Base-by-base conservation (phyloP, 2,888 invertebrate genomes). In the Hypomecis atomaria region DNA sequence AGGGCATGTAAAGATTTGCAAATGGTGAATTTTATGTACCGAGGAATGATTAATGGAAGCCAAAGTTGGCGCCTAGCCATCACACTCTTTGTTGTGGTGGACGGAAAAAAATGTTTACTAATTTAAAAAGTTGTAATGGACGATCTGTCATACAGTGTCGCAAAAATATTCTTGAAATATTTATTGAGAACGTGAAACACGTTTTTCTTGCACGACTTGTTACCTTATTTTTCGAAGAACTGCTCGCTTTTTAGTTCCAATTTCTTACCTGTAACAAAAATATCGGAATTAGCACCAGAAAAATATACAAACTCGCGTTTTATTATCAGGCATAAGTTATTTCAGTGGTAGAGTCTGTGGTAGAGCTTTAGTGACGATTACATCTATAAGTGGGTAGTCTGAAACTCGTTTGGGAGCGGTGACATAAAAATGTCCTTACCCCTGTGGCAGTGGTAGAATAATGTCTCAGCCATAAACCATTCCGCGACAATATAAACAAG, bases 11-110 rank as follows among this genome's bases (percentile, higher is more conserved):
- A 73, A 72, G 78, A 79, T 83, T 84, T 85, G 82, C 82, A 82
- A 83, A 83, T 80, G 79, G 78, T 74, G 71, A 76, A 76, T 78
- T 83, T 78, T 81, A 81, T 78, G 80, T 81, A 79, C 77, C 76
- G 72, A 71, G 75, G 79, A 81, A 86, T 89, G 89, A 89, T 89
- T 84, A 84, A 89, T 88, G 79, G 78, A 73, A 67, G 74, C 71
- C 65, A 79, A 80, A 81, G 71, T 88, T 89, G 89, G 89, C 88
- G 69, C 67, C 36, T 64, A 73, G 88, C 89, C 89, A 88, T 79
- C 64, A 58, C 69, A 74, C 74, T 78, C 81, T 83, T 86, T 86
- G 83, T 85, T 84, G 84, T 82, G 82, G 83, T 74, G 77, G 80
- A 79, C 78, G 68, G 72, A 67, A 75, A 76, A 78, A 77, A 77